Percentiles rank a stretch among this genome's conserved stretches.
These are phyloP conservation scores for Elanus axillaris DNA, from an alignment of 2,113 vertebrate species.

Conservation along the genomic window DNA sequence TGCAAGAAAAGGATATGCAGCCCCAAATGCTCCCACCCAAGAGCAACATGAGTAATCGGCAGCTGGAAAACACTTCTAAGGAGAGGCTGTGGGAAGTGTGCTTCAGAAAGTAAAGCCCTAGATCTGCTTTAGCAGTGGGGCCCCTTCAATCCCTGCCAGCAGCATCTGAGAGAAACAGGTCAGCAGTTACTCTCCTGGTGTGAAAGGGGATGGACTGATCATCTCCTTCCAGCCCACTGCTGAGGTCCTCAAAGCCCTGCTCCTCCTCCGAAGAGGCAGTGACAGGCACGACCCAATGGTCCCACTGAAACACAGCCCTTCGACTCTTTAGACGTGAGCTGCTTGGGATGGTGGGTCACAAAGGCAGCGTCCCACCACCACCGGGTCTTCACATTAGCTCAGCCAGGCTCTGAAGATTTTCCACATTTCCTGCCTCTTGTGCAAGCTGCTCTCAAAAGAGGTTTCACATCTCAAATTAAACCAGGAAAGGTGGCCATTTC, in stretches of 20 bases:
- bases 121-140: not conserved
- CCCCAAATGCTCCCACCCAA: not conserved
- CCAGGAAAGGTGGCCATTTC: not conserved
- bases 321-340: no score
- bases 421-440: not conserved
- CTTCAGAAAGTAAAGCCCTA: not conserved
- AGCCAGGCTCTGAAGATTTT: not conserved
- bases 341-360: not conserved
- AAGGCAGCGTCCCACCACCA: not conserved
- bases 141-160: not conserved
- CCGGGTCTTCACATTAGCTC: not conserved
- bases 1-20: not conserved
- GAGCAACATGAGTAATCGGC: not conserved
- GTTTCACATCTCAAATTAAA: not conserved
- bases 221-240: not conserved
- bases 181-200: not conserved
- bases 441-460: not conserved
- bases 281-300: fast-evolving
- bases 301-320: no score
- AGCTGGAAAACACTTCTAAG: not conserved
- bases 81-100: fast-evolving
- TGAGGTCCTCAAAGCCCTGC: not conserved
- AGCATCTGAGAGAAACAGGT: not conserved
- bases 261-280: not conserved
- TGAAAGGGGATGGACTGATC: not conserved